phyloP scores from a whole-genome alignment of 2,888 invertebrate genomes.

The Strigamia maritima region DNA sequence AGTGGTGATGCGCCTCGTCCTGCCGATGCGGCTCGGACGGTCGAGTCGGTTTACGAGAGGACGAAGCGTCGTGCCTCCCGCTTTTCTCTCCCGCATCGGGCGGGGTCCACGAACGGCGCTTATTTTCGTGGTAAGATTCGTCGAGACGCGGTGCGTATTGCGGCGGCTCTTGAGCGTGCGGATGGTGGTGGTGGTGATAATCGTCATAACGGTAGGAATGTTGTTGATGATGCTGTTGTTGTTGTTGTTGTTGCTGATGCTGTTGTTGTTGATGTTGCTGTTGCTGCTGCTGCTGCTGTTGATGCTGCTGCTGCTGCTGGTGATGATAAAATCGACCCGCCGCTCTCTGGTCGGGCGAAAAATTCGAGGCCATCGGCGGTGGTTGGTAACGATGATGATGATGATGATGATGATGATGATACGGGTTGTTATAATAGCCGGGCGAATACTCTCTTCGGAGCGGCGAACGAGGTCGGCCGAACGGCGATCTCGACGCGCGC shows the following conservation, averaged over 20 bases:
- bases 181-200: neutral
- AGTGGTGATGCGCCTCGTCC: conserved; percentile 52
- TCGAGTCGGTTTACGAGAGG: conserved; percentile 34
- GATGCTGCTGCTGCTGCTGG: neutral
- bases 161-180: neutral
- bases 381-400: neutral
- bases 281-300: no score
- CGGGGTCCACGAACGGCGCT: conserved; percentile 40
- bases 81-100: conserved; percentile 41
- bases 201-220: conserved; percentile 15
- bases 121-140: conserved; percentile 47
- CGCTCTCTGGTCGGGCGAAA: neutral
- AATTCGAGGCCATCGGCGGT: neutral
- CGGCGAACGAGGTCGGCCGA: conserved; percentile 39
- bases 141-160: conserved; percentile 11
- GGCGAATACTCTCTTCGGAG: conserved; percentile 36
- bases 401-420: neutral
- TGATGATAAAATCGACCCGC: neutral
- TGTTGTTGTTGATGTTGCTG: no score
- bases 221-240: neutral
- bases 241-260: no score
- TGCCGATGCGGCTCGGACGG: conserved; percentile 43
- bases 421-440: conserved; percentile 21
- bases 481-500: conserved; percentile 37
- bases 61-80: conserved; percentile 36